Evolutionary conservation across 1,140 invertebrate species (phyloP), one percentile per base, ranked within the genome.

Genomic region (Physella acuta): DNA sequence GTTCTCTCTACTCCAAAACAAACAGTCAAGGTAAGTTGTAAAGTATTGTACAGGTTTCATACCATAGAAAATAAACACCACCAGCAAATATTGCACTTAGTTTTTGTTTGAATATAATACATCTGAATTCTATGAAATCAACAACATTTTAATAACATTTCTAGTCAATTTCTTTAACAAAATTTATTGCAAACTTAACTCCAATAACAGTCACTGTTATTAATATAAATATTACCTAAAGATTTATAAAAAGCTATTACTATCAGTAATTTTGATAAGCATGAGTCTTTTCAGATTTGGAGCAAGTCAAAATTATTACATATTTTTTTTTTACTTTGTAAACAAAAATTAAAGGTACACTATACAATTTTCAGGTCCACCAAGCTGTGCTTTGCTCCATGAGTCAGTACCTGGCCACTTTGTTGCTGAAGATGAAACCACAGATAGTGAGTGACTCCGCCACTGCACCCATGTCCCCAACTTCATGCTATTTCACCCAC

Each of bases 371-470:
- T 0, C 61, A 73, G 71, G 68, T 73, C 26, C 71, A 73, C 39
- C 68, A 73, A 33, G 68, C 61, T 34, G 63, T 73, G 8, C 53
- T 73, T 39, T 73, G 71, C 36, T 73, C 71, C 20, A 51, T 68
- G 53, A 73, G 71, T 33, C 61, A 64, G 62, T 70, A 73, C 37
- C 63, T 73, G 49, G 44, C 59, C 17, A 55, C 44, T 36, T 51
- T 70, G 39, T 52, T 73, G 30, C 56, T 51, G 1, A 66, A 36
- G 20, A 66, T 66, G 64, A 61, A 71, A 58, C 33, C 70, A 66
- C 52, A 59, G 44, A 0, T 52, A 26, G 34, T 36, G 14, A 24
- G 17, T 24, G 33, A 37, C 33, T 8, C 36, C 8, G 59, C 39
- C 11, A 33, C 31, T 16, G 3, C 34, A 3, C n/a, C 62, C 1